Percentiles rank a stretch among this genome's conserved stretches.
Evolutionary conservation across 64 coral and sea anemone species (phyloP).

Genomic region (Stichodactyla mertensii): DNA sequence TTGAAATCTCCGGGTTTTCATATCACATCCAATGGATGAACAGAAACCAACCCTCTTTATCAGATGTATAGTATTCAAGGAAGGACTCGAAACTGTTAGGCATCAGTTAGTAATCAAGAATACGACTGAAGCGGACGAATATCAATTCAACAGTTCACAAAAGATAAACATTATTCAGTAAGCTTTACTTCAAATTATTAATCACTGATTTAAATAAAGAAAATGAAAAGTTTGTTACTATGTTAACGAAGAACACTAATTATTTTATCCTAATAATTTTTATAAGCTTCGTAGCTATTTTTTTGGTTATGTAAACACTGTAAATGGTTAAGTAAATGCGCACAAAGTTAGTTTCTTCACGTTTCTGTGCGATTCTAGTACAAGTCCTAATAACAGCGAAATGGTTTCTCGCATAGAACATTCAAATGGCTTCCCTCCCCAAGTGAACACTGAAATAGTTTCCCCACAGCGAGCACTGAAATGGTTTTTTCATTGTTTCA

Average conservation of each 20-base stretch:
- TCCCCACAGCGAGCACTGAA: background rate
- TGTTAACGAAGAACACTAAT: background rate
- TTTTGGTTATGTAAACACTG: background rate
- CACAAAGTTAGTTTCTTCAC: background rate
- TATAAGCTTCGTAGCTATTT: background rate
- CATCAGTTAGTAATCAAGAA: background rate
- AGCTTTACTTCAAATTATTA: background rate
- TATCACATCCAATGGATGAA: too few relatives aligned
- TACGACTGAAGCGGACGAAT: background rate
- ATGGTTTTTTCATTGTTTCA: background rate
- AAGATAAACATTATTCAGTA: background rate
- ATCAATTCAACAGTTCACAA: background rate
- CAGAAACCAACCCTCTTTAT: too few relatives aligned
- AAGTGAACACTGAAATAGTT: background rate
- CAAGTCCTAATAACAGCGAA: background rate
- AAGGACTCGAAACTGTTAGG: too few relatives aligned
- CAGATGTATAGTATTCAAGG: too few relatives aligned
- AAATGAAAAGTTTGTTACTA: background rate
- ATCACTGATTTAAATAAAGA: background rate
- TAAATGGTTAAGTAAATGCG: background rate
- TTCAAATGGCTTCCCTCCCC: background rate
- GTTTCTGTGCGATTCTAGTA: background rate
- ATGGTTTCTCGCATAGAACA: background rate
- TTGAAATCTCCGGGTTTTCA: too few relatives aligned
- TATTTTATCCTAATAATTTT: background rate